Evolutionary conservation across 2,888 invertebrate genomes (phyloP), one percentile per base, ranked within the genome.

Genomic region (Hoplodrina ambigua): DNA sequence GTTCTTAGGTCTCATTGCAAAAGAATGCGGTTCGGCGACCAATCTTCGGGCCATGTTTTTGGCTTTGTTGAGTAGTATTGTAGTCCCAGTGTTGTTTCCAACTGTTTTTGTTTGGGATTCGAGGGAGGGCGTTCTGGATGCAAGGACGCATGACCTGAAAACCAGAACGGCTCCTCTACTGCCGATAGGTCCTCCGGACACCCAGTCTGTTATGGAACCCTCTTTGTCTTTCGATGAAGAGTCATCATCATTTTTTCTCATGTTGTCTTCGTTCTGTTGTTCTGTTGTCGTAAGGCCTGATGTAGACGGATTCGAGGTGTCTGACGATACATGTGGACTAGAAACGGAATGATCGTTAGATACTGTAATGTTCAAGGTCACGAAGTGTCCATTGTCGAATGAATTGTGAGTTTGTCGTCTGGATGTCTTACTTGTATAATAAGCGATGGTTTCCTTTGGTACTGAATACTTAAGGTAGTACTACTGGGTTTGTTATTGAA

Each of bases 71-170:
- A 95, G 79, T 41, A 95, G 84, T 52, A 95, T 94, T 3, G 93
- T 87, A 20, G 94, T 94, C 4, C 95, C 94, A 0, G 95, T 95
- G 73, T 94, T 95, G 72, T 93, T 93, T 0, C 94, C 94, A 33
- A 89, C 90, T 0, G 91, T 91, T 84, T 93, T 94, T 56, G 93
- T 96, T 72, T 94, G 87, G 1, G 90, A 96, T 82, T 93, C 96
- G 94, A 92, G 91, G 69, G 94, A 94, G 0, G 95, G 93, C 2
- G 94, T 92, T 25, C 91, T 83, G 1, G 91, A 88, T 0, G 97
- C 97, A 76, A 97, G 92, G 56, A 97, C 97, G 79, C 96, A 96
- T 85, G 97, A 97, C 83, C 97, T 95, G 92, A 97, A 97, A 59
- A 97, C 96, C 65, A 97, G 94, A 59, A 97, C 96, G 5, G 97